These are phyloP conservation scores for Drosophila mauritiana DNA, from an alignment of 1,140 invertebrate species.

Conservation along the genomic window DNA sequence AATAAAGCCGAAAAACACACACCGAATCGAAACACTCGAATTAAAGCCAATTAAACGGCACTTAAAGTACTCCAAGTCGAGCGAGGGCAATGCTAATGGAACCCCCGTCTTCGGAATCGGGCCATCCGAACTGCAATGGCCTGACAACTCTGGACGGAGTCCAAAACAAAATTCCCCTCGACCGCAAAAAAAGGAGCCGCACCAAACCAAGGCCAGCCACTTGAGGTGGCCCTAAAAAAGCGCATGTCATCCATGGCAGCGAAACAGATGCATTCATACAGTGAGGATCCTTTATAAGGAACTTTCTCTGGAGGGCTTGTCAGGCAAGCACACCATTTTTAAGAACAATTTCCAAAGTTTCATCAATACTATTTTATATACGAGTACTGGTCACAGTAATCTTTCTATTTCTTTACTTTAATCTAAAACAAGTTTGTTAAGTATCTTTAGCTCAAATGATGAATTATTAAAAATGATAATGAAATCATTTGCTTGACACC, in stretches of 20 bases:
- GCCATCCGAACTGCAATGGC: neutral
- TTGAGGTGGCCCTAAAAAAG: conserved; percentile 70
- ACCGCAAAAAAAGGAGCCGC: conserved; percentile 36
- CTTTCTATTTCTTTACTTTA: neutral
- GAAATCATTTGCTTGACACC: neutral
- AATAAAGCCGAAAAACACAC: conserved; percentile 13
- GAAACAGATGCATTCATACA: conserved; percentile 41
- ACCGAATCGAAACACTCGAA: conserved; percentile 28
- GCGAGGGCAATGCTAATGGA: conserved; percentile 42
- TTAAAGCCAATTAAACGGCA: conserved; percentile 58
- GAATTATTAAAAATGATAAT: neutral
- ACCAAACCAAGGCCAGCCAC: conserved; percentile 66
- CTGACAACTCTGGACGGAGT: conserved; percentile 21
- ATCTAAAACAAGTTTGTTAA: neutral
- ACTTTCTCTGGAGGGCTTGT: neutral
- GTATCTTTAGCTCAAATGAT: neutral
- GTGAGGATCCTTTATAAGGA: neutral
- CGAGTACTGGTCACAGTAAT: too few species aligned
- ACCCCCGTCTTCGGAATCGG: neutral
- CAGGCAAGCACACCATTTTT: neutral
- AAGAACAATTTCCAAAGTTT: neutral
- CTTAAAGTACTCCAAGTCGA: conserved; percentile 30
- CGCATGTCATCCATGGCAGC: conserved; percentile 63
- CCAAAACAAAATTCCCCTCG: conserved; percentile 29
- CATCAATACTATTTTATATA: too few species aligned